phyloP scores from a whole-genome alignment of 2,113 vertebrate genomes.

The Rissa tridactyla region DNA sequence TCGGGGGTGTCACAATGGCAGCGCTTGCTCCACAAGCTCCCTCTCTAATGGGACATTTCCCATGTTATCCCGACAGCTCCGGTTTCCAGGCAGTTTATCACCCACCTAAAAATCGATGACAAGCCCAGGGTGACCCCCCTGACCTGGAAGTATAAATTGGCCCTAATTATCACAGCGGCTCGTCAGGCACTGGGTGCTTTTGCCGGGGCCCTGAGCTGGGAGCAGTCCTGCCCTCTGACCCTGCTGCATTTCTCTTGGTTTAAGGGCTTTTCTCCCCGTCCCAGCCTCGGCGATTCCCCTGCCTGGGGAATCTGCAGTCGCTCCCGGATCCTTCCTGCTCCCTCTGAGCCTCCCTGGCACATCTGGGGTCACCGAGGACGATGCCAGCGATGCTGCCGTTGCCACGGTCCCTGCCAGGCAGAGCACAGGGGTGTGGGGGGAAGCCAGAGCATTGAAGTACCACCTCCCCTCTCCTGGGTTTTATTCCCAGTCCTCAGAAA shows the following conservation, averaged over 20 bases:
- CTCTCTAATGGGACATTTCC: constrained; percentile 39
- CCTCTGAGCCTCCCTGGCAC: neutral
- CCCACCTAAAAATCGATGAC: constrained; percentile 63
- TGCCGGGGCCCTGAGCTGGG: neutral
- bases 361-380: neutral
- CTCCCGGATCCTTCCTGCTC: accelerated
- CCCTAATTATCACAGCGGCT: constrained; percentile 53
- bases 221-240: constrained; percentile 48
- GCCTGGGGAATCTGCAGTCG: accelerated
- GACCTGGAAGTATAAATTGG: constrained; percentile 66
- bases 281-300: neutral
- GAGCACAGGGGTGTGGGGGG: accelerated
- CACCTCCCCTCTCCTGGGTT: neutral
- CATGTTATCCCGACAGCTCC: neutral
- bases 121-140: constrained; percentile 37
- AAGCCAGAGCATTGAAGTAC: neutral
- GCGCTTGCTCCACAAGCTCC: neutral
- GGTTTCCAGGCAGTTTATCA: constrained; percentile 61
- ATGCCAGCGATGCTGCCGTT: neutral
- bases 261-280: constrained; percentile 20
- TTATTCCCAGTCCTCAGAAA: neutral
- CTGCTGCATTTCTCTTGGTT: constrained; percentile 24
- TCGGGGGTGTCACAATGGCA: accelerated
- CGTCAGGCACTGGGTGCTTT: constrained; percentile 9
- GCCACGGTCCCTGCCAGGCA: neutral